Conservation (phyloP, 2,888 invertebrate species). For the Drosophila quinaria region DNA sequence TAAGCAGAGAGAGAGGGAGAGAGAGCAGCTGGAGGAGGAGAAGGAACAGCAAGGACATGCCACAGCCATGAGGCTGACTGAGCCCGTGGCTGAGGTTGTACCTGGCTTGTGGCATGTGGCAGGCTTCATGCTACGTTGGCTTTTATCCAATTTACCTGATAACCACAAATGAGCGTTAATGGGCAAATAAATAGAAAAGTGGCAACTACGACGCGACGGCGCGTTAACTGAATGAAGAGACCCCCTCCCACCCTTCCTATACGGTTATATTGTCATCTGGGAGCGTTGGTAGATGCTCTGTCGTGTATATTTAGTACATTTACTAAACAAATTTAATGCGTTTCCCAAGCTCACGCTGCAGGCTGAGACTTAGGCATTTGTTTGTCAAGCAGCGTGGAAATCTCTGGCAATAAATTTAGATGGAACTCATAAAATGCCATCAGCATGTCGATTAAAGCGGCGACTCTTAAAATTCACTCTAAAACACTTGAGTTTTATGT, state of each 20-base stretch:
- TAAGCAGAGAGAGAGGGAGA: constrained; percentile 61
- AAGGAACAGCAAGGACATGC: constrained; percentile 32
- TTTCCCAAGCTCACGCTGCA: constrained; percentile 21
- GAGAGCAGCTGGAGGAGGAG: constrained; percentile 13
- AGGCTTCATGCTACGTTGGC: constrained; percentile 78
- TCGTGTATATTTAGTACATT: constrained; percentile 62
- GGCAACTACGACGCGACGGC: constrained; percentile 73
- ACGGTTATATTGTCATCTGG: constrained; percentile 27
- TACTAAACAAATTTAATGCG: constrained; percentile 75
- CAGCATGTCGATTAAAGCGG: constrained; percentile 29
- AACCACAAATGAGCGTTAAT: constrained; percentile 81
- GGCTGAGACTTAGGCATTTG: constrained; percentile 26
- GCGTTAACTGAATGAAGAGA: constrained; percentile 65
- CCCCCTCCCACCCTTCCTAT: not conserved
- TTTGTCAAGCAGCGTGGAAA: constrained; percentile 32
- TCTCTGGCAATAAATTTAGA: constrained; percentile 39
- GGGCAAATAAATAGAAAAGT: constrained; percentile 81
- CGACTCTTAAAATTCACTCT: constrained; percentile 8
- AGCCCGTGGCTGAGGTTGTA: constrained; percentile 24
- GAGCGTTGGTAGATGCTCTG: constrained; percentile 33
- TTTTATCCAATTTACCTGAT: constrained; percentile 81
- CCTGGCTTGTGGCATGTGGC: constrained; percentile 41
- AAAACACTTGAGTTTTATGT: constrained; percentile 1
- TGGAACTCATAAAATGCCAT: constrained; percentile 29
- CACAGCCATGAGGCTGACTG: constrained; percentile 7